Evolutionary conservation across 2,113 vertebrate species (phyloP), one percentile per base, ranked within the genome.

Genomic region (Cisticola juncidis): DNA sequence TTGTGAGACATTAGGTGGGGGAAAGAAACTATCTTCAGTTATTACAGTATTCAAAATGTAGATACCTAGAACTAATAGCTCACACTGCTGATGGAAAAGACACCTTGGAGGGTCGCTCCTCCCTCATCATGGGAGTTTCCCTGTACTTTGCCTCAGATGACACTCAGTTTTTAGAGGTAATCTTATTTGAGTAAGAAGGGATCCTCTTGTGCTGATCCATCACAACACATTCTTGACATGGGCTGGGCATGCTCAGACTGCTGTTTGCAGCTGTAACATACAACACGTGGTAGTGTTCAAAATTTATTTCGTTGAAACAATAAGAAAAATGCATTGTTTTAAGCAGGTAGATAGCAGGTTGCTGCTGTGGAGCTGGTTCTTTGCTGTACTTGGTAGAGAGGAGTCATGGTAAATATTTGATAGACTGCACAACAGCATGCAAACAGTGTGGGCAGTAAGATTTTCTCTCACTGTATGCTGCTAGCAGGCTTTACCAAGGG

Each of bases 381-480:
- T 71, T 56, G 25, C 26, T 68, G 23, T 54, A 7, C 7, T 71
- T 5, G 0, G 6, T 26, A 58, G 16, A n/a, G 0, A 1, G 6
- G 19, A 53, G 9, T 40, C 2, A 3, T 26, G 11, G 26, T n/a
- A 45, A 85, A 61, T 44, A 8, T 65, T 87, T 90, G n/a, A 44
- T 65, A 36, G 16, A 31, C n/a, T 64, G 22, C 11, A 51, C 12
- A 51, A 9, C 10, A 47, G 21, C 54, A 74, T 36, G 12, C 14
- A 60, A 56, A 5, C 8, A 73, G 31, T 54, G 26, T 9, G 40
- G 36, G 4, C 14, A 44, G 69, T 9, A 60, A 12, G 36, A 61
- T 86, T 62, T 81, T 42, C 9, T 81, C 14, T 40, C 61, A 12
- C 40, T 54, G 8, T 47, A 9, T 5, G 19, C 28, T 51, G 24